Evolutionary conservation across 2,113 vertebrate genomes (phyloP), one percentile per base, ranked within the genome.

Genomic region (Cynoglossus semilaevis): DNA sequence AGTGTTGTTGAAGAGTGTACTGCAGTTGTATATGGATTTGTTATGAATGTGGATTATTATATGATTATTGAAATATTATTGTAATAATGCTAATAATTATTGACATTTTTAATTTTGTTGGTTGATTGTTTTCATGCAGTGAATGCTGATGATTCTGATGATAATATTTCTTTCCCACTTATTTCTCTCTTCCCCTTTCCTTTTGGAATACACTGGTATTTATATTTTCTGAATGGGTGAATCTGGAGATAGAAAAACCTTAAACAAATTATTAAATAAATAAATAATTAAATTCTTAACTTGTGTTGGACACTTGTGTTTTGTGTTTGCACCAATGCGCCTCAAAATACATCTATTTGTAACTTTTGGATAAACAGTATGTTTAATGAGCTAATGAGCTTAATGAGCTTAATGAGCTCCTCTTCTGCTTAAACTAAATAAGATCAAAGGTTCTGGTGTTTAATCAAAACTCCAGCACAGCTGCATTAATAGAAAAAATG

Each of bases 11-110:
- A 84, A 82, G 88, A 89, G 88, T 91, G 91, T 88, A 84, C 90
- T 90, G 79, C 87, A 81, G 77, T 88, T 89, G 85, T 91, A 88
- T 84, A 89, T 90, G 83, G 87, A 89, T 88, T 89, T 91, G 88
- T 91, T 89, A 90, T 90, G 89, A 91, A 91, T 92, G 90, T 92
- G 89, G 83, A 90, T 91, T 90, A 90, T 91, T 90, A 90, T 90
- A 89, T 88, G 85, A 84, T 88, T 82, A 88, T 90, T 89, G 72
- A 87, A 89, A 86, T 87, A 86, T 87, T 88, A 87, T 89, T 89
- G 85, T 86, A 85, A 89, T 86, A 84, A 87, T 90, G 80, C 88
- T 89, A 82, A 90, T 88, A 86, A 88, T 86, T 85, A 90, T 89
- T 89, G 85, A 84, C 88, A 88, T 71, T 87, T 84, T 88, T 29